Evolutionary conservation across 2,797 vertebrate genomes (phyloP).

Genomic region (Valencia hispanica): DNA sequence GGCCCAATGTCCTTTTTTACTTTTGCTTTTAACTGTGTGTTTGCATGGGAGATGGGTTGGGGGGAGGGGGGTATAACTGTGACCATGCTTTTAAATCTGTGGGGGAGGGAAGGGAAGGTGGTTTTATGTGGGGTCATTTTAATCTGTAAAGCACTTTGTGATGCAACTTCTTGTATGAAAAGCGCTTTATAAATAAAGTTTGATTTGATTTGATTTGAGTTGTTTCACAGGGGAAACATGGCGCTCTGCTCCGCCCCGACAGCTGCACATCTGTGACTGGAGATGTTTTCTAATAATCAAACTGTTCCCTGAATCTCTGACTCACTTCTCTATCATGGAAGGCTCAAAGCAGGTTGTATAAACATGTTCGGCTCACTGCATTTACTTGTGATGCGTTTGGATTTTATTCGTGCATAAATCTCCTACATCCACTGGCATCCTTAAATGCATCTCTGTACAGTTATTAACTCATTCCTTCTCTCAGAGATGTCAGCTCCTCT

Average conservation of each 20-base stretch:
- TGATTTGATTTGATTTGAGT: no score
- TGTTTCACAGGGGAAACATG: background rate
- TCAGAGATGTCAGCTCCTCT: slow-evolving; percentile 11
- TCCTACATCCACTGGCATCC: background rate
- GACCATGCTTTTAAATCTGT: no score
- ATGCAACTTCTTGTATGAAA: no score
- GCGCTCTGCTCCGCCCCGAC: background rate
- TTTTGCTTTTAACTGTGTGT: no score
- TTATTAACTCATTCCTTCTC: background rate
- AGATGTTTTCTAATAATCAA: background rate
- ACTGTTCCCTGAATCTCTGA: background rate
- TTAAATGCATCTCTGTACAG: background rate
- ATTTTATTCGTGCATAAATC: slow-evolving; percentile 13
- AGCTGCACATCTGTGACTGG: slow-evolving; percentile 1
- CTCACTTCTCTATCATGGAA: background rate
- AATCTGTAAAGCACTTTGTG: no score
- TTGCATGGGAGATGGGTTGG: no score
- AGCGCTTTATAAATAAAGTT: no score
- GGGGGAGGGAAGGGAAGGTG: no score
- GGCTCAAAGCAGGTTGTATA: background rate
- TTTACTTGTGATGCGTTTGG: slow-evolving; percentile 2
- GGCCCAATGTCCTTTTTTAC: no score
- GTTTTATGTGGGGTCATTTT: no score
- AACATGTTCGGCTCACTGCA: background rate
- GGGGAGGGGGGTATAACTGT: no score